Evolutionary conservation across 1,140 invertebrate genomes (phyloP).

Genomic region (Drosophila santomea): DNA sequence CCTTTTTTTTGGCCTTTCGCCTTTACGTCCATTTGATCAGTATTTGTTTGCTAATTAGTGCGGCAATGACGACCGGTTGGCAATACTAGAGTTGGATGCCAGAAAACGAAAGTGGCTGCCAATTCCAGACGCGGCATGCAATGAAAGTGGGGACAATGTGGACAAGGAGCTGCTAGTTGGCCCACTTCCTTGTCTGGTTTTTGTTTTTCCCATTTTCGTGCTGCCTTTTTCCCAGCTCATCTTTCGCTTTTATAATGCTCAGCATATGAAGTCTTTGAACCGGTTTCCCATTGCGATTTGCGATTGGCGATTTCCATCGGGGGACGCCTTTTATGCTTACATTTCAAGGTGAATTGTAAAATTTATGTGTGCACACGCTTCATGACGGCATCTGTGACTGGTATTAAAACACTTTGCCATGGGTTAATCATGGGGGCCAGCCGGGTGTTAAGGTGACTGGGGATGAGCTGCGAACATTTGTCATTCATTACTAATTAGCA

Average conservation of each 20-base stretch:
- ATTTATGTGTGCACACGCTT: slow-evolving; percentile 59
- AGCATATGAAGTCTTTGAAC: slow-evolving; percentile 25
- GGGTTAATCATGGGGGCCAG: neutral
- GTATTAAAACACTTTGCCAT: slow-evolving; percentile 11
- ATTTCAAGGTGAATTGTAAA: slow-evolving; percentile 61
- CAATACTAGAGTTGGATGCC: slow-evolving; percentile 31
- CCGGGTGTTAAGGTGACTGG: neutral
- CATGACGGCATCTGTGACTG: slow-evolving; percentile 51
- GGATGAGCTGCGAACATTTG: slow-evolving; percentile 30
- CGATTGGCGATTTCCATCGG: slow-evolving; percentile 37
- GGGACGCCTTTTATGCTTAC: slow-evolving; percentile 42
- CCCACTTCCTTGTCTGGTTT: slow-evolving; percentile 40
- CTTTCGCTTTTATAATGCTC: slow-evolving; percentile 31
- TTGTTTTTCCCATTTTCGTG: neutral
- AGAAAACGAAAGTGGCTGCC: slow-evolving; percentile 44
- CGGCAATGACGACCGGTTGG: slow-evolving; percentile 36
- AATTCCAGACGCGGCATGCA: slow-evolving; percentile 16
- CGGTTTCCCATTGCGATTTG: slow-evolving; percentile 52
- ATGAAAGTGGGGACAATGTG: slow-evolving; percentile 35
- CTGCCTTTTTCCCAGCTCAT: slow-evolving; percentile 32
- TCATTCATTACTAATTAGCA: slow-evolving; percentile 66
- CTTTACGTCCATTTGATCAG: slow-evolving; percentile 17
- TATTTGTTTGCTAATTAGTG: slow-evolving; percentile 49
- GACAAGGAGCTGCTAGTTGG: slow-evolving; percentile 24
- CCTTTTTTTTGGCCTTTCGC: neutral